Percentiles rank a stretch among this genome's conserved stretches.
Conservation (phyloP, 35 echinoderm and acorn worm species). For the Acanthaster planci region DNA sequence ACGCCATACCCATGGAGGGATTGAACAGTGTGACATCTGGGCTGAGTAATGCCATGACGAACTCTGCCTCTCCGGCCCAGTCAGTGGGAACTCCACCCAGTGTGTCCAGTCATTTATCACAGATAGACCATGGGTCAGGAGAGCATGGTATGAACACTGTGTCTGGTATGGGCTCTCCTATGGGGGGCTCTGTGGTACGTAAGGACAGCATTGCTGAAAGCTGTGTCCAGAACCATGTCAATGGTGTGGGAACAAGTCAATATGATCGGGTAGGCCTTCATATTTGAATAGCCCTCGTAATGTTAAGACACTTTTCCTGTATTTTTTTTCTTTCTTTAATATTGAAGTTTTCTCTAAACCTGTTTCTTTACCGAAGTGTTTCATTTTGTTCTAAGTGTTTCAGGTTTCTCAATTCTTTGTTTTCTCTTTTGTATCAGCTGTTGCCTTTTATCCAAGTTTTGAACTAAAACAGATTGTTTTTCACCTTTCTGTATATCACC, state of each 20-base stretch:
- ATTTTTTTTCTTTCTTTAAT: no score
- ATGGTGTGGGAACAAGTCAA: conserved; percentile 1
- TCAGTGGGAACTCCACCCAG: not conserved
- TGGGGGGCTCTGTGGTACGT: not conserved
- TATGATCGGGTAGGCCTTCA: not conserved
- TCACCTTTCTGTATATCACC: no score
- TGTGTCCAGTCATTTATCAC: not conserved
- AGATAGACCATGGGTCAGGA: not conserved
- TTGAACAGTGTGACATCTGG: conserved; percentile 11
- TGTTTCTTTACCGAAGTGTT: no score
- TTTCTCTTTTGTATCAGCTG: no score
- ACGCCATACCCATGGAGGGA: conserved; percentile 20
- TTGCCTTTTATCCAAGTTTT: no score
- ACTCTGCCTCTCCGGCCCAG: not conserved
- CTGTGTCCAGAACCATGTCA: conserved; percentile 16
- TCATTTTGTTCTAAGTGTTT: no score
- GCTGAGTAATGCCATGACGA: not conserved
- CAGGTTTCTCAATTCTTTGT: no score
- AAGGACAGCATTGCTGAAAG: not conserved
- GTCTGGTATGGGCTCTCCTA: not conserved
- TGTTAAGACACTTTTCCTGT: no score
- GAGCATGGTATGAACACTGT: conserved; percentile 1
- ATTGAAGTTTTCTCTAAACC: no score
- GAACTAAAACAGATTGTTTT: no score
- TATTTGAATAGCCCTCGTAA: not conserved